Percentiles rank a stretch among this genome's conserved stretches.
These are phyloP conservation scores for Subanguina moxae DNA, from an alignment of 1,140 invertebrate genomes.

Conservation along the genomic window DNA sequence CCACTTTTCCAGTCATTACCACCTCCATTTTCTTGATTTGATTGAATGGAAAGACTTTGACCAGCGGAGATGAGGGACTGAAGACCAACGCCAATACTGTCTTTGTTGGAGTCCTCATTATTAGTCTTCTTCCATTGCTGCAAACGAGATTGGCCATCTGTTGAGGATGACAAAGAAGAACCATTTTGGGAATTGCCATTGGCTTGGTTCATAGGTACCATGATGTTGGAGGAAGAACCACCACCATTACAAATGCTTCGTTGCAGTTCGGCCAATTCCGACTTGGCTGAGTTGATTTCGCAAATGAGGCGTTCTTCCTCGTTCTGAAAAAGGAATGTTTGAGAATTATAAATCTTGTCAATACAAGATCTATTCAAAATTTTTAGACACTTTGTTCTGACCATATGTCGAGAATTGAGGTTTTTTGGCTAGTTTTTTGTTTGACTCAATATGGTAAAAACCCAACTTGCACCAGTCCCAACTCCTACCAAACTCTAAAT, in stretches of 20 bases:
- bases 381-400: no score
- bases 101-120: constrained; percentile 10
- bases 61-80: constrained; percentile 19
- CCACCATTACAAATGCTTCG: constrained; percentile 11
- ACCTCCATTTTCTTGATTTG: constrained; percentile 6
- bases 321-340: constrained; percentile 15
- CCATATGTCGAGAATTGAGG: no score
- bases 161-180: background rate
- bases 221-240: background rate
- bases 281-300: constrained; percentile 21
- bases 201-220: background rate
- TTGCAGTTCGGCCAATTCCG: constrained; percentile 21
- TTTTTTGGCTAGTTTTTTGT: no score
- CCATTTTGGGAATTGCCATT: constrained; percentile 15
- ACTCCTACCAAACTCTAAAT: no score
- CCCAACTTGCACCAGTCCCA: no score
- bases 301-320: constrained; percentile 19
- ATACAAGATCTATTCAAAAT: no score
- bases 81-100: background rate
- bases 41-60: constrained; percentile 21
- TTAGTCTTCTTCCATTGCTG: constrained; percentile 35
- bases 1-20: constrained; percentile 24
- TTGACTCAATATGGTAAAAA: no score
- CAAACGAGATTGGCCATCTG: constrained; percentile 30
- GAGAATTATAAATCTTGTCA: background rate